These are phyloP conservation scores for Haliclona indistincta DNA, from an alignment of 37 sponge, comb jelly and placozoan species.

Conservation along the genomic window DNA sequence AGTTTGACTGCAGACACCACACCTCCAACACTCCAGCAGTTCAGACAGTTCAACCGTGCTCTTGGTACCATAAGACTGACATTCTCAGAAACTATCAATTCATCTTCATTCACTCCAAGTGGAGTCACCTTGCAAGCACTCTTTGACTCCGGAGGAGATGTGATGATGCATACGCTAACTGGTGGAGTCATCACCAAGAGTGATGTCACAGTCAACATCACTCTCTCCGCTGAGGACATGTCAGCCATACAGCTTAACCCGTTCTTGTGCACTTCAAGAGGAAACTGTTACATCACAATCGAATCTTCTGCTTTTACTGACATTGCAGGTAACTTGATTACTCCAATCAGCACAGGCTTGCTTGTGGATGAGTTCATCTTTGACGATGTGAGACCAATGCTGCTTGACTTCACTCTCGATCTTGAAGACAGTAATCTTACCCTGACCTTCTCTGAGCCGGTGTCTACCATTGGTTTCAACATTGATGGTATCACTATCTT, in stretches of 20 bases:
- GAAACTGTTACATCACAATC: constrained; percentile 75
- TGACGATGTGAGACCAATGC: constrained; percentile 63
- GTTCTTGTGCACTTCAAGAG: constrained; percentile 72
- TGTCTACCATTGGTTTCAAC: constrained; percentile 48
- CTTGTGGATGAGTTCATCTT: constrained; percentile 51
- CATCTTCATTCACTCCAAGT: constrained; percentile 48
- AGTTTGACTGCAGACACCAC: constrained; percentile 46
- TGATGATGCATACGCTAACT: constrained; percentile 28
- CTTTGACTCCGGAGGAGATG: constrained; percentile 34
- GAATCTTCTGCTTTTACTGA: constrained; percentile 56
- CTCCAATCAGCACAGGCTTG: constrained; percentile 24
- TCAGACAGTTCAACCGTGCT: constrained; percentile 69
- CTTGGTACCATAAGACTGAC: constrained; percentile 46
- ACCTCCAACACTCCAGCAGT: constrained; percentile 49
- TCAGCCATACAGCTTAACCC: constrained; percentile 60
- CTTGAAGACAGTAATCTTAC: constrained; percentile 39
- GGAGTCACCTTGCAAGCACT: constrained; percentile 71
- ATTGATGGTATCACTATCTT: constrained; percentile 58
- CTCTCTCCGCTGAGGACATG: constrained; percentile 64
- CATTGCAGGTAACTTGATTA: constrained; percentile 56
- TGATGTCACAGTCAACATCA: constrained; percentile 33
- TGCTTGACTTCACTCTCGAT: constrained; percentile 72
- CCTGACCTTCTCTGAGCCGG: constrained; percentile 84
- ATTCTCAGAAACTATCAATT: constrained; percentile 76
- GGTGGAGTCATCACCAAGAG: constrained; percentile 41